Conservation (phyloP, 92 coral and sea anemone genomes). For the Zoanthus gigantus region DNA sequence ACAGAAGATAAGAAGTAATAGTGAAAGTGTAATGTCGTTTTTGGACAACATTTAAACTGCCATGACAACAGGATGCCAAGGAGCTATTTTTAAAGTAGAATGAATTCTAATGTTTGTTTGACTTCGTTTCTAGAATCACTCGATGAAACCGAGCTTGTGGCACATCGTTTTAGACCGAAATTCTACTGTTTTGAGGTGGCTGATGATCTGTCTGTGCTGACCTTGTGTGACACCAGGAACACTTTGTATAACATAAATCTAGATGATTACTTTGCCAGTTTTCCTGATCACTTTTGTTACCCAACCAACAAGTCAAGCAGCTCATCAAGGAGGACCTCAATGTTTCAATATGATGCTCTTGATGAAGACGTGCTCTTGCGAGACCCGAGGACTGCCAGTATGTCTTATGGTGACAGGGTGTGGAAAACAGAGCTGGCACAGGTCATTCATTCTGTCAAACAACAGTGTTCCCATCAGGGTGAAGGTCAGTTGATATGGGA, state of each 20-base stretch:
- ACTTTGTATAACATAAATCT: constrained; percentile 76
- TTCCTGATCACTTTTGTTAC: constrained; percentile 64
- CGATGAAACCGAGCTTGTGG: not conserved
- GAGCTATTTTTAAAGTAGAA: too few relatives aligned
- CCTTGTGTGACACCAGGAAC: constrained; percentile 71
- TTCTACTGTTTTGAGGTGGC: constrained; percentile 71
- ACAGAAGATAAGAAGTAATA: too few relatives aligned
- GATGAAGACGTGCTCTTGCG: constrained; percentile 84
- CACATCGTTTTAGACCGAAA: not conserved
- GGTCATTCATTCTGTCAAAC: constrained; percentile 55
- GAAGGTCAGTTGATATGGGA: constrained; percentile 22
- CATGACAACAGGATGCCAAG: too few relatives aligned
- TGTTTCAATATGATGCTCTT: constrained; percentile 66
- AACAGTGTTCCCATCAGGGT: not conserved
- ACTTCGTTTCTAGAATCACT: not conserved
- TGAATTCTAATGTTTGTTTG: too few relatives aligned
- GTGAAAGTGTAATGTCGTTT: too few relatives aligned
- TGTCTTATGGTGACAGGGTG: constrained; percentile 87
- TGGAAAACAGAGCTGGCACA: constrained; percentile 88
- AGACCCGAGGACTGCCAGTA: constrained; percentile 53
- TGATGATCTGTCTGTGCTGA: constrained; percentile 74
- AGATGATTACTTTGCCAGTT: constrained; percentile 74
- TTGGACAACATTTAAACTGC: too few relatives aligned
- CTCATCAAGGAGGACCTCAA: not conserved
- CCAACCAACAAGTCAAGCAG: not conserved